phyloP scores from a whole-genome alignment of 2,888 invertebrate genomes.

The Campoletis raptor region DNA sequence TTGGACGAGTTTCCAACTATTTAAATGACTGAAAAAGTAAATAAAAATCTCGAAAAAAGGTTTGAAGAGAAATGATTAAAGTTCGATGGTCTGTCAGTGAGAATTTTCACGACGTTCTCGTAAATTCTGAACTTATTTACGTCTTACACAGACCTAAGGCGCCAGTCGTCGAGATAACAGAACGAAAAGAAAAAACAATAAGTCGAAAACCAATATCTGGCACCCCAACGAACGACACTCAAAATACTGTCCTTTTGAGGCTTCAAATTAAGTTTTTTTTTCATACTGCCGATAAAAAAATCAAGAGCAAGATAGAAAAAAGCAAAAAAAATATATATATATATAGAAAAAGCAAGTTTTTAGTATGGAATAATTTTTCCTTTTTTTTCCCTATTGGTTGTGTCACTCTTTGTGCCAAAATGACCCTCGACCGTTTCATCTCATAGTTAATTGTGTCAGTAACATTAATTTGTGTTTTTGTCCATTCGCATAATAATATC shows the following conservation, averaged over 20 bases:
- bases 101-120: conserved; percentile 13
- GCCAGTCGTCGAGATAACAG: conserved; percentile 10
- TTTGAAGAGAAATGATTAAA: not conserved
- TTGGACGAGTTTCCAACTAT: not conserved
- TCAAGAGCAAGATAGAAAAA: conserved; percentile 4
- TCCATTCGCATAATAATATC: not conserved
- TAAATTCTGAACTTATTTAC: conserved; percentile 1
- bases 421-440: conserved; percentile 28
- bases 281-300: not conserved
- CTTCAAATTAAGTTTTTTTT: conserved; percentile 1
- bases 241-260: conserved; percentile 1
- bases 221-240: conserved; percentile 4
- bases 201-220: conserved; percentile 30
- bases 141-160: not conserved
- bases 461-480: not conserved
- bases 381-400: not conserved
- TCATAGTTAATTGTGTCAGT: not conserved
- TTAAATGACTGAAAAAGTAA: not conserved
- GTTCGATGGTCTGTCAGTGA: not conserved
- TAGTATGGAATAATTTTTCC: conserved; percentile 27
- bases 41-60: not conserved
- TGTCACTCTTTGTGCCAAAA: conserved; percentile 57
- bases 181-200: conserved; percentile 31
- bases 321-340: not conserved
- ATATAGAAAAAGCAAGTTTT: conserved; percentile 12